Evolutionary conservation across 2,113 vertebrate species (phyloP), one percentile per base, ranked within the genome.

Genomic region (Mohoua ochrocephala): DNA sequence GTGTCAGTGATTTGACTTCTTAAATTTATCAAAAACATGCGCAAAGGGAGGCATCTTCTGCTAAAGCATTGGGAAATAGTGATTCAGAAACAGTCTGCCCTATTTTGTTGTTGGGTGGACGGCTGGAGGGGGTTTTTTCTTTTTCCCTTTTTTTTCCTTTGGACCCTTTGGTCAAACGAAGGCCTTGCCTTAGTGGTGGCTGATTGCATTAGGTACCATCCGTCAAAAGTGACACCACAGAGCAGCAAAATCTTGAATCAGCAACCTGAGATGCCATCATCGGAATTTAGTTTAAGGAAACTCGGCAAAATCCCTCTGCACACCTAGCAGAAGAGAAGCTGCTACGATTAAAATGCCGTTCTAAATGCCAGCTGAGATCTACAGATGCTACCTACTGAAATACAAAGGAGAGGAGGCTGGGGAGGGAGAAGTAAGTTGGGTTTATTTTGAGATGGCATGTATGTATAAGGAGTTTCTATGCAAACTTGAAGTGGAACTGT

Each of bases 1-100:
- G 98, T 99, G 99, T 99, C 99, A 99, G 98, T 97, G 89, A 97
- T 98, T 98, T 98, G 98, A 98, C 98, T 98, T 97, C 98, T 98
- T 97, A 98, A 98, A 99, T 99, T 99, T 98, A 99, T 99, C 99
- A 99, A 98, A 98, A 98, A 98, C 97, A 97, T 94, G 95, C 61
- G 95, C 97, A 97, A 98, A 97, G 97, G 97, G 97, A 98, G 97
- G 96, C 95, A 97, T 97, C 96, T 97, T 95, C 91, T 54, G 95
- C 85, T 97, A 95, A 91, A 95, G 95, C 95, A 80, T 2, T 95
- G 95, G 95, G 95, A 98, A 97, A 97, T 4, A 84, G 92, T 6
- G 37, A 89, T 96, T 96, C 89, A 95, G 79, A 84, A 95, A 93
- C 84, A 94, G 93, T 35, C 57, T 85, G 84, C 90, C 76, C 95